phyloP scores from a whole-genome alignment of 1,140 invertebrate genomes.

The Nebria ingens region DNA sequence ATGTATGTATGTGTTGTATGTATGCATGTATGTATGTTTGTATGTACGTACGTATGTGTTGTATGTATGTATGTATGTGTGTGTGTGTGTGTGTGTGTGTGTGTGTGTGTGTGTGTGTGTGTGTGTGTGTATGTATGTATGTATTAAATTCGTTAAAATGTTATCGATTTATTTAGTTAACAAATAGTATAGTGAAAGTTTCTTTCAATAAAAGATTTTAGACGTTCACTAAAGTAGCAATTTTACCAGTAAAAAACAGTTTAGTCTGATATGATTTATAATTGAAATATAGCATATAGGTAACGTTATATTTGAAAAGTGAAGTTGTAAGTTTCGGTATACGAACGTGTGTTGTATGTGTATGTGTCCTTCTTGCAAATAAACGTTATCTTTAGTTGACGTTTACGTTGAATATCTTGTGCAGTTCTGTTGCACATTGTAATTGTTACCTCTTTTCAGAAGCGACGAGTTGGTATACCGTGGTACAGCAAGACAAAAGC shows the following conservation, averaged over 20 bases:
- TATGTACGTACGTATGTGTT: background rate
- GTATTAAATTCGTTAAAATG: too few relatives aligned
- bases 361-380: background rate
- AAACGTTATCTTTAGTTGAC: background rate
- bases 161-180: too few relatives aligned
- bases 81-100: background rate
- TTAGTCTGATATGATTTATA: too few relatives aligned
- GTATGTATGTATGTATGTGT: background rate
- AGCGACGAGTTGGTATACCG: background rate
- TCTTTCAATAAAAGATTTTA: too few relatives aligned
- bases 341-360: too few relatives aligned
- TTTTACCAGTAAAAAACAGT: too few relatives aligned
- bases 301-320: too few relatives aligned
- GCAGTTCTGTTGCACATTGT: background rate
- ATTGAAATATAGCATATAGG: too few relatives aligned
- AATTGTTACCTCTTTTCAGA: background rate
- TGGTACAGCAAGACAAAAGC: background rate
- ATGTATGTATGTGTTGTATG: background rate
- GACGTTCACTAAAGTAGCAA: too few relatives aligned
- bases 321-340: too few relatives aligned
- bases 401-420: background rate
- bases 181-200: too few relatives aligned
- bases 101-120: background rate
- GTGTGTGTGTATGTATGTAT: background rate
- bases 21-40: background rate